Conservation (phyloP, 2,888 invertebrate genomes). For the Andrena flavipes region DNA sequence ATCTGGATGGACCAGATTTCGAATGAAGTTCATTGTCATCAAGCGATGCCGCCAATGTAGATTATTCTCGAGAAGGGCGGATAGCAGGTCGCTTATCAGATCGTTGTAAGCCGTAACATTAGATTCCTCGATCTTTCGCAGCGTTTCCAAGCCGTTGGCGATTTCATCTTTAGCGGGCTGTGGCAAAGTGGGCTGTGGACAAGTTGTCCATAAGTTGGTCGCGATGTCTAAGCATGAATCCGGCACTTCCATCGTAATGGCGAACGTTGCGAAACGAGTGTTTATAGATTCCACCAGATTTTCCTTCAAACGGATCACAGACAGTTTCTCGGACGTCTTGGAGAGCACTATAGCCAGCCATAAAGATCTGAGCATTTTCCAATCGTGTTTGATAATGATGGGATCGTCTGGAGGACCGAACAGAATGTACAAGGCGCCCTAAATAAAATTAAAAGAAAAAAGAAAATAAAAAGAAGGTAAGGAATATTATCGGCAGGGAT, state of each 20-base stretch:
- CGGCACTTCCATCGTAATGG: constrained; percentile 87
- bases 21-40: constrained; percentile 91
- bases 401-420: constrained; percentile 89
- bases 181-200: constrained; percentile 82
- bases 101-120: constrained; percentile 86
- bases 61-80: constrained; percentile 86
- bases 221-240: constrained; percentile 86
- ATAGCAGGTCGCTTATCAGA: constrained; percentile 85
- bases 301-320: constrained; percentile 88
- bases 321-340: constrained; percentile 94
- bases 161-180: constrained; percentile 83
- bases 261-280: constrained; percentile 88
- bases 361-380: constrained; percentile 89
- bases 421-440: constrained; percentile 92
- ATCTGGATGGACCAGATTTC: constrained; percentile 90
- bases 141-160: constrained; percentile 80
- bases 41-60: constrained; percentile 93
- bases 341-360: constrained; percentile 93
- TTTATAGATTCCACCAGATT: constrained; percentile 86
- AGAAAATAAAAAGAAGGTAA: constrained; percentile 34
- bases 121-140: constrained; percentile 84
- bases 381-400: constrained; percentile 90
- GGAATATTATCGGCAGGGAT: not conserved
- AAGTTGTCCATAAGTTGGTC: constrained; percentile 83
- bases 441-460: no score